Percentiles rank a stretch among this genome's conserved stretches.
These are phyloP conservation scores for Anas platyrhynchos DNA, from an alignment of 2,113 vertebrate species.

Conservation along the genomic window DNA sequence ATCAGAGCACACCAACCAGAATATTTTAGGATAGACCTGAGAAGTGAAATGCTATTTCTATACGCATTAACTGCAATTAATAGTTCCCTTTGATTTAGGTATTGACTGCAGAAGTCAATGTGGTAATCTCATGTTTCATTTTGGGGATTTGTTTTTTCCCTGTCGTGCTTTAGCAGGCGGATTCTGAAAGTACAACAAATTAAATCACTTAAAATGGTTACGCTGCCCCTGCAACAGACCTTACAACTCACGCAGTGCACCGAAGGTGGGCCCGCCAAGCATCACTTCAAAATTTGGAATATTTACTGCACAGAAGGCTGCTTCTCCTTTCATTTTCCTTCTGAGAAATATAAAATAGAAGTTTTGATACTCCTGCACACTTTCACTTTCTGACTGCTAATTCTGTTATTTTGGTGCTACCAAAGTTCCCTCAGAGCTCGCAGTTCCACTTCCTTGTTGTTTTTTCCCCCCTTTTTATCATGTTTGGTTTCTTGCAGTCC, in stretches of 20 bases:
- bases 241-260: neutral
- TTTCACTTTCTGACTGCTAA: constrained; percentile 41
- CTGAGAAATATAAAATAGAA: constrained; percentile 8
- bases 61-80: neutral
- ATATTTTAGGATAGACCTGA: constrained; percentile 10
- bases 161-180: neutral
- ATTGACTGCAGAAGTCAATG: neutral
- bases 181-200: neutral
- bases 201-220: neutral
- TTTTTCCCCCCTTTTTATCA: neutral
- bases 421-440: neutral
- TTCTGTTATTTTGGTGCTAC: neutral
- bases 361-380: neutral
- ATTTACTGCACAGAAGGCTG: neutral
- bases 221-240: neutral
- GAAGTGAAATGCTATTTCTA: neutral
- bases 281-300: neutral
- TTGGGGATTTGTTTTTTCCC: neutral
- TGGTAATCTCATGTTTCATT: neutral
- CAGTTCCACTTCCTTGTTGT: neutral
- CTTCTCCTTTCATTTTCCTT: constrained; percentile 58
- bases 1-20: neutral
- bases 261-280: neutral
- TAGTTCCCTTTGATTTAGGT: neutral
- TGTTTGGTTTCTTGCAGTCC: neutral